Percentiles rank a stretch among this genome's conserved stretches.
These are phyloP conservation scores for Champsocephalus gunnari DNA, from an alignment of 2,797 vertebrate genomes.

Conservation along the genomic window DNA sequence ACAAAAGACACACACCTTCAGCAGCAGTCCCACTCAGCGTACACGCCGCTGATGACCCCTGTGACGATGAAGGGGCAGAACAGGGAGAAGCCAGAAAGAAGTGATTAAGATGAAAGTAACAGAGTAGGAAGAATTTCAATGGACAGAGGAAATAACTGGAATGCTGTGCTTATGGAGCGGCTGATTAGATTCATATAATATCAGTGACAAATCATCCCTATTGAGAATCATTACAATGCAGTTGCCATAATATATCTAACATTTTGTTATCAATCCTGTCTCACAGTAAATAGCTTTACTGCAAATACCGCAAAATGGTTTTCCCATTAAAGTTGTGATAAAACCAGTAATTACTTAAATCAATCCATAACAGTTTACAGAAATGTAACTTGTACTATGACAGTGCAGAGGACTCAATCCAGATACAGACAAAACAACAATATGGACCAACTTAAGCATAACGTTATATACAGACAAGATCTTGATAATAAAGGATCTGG, in stretches of 20 bases:
- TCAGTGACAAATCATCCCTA: background rate
- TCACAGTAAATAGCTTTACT: background rate
- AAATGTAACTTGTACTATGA: too few species aligned
- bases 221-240: background rate
- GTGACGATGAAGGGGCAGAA: slow-evolving; percentile 53
- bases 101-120: slow-evolving; percentile 63
- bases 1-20: slow-evolving; percentile 46
- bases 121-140: slow-evolving; percentile 43
- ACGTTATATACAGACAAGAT: background rate
- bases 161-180: slow-evolving; percentile 20
- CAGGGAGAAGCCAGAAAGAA: slow-evolving; percentile 47
- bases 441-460: background rate
- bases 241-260: background rate
- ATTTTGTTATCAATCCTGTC: background rate
- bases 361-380: too few species aligned
- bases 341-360: background rate
- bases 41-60: slow-evolving; percentile 62
- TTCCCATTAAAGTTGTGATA: background rate
- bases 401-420: background rate
- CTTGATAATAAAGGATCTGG: background rate
- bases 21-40: slow-evolving; percentile 38
- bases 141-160: slow-evolving; percentile 38
- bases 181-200: slow-evolving; percentile 20
- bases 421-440: background rate
- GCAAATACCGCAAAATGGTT: background rate